Conservation (phyloP, 2,113 vertebrate species). For the Lepidothrix coronata region DNA sequence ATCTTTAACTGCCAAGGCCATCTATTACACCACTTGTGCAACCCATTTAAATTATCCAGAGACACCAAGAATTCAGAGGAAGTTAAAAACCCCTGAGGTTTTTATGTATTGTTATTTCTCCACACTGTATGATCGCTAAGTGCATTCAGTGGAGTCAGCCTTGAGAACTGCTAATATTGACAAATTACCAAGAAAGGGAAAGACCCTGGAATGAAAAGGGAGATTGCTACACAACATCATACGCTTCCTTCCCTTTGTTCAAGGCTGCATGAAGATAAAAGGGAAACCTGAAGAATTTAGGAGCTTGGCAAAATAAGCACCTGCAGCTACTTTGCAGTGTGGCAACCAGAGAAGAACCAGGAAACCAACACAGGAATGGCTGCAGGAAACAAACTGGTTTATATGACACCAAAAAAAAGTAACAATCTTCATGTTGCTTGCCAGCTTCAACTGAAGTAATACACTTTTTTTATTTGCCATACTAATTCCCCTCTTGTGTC, state of each 20-base stretch:
- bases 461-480: neutral
- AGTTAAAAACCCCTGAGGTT: neutral
- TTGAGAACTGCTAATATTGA: neutral
- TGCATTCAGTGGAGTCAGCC: neutral
- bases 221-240: neutral
- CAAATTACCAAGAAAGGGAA: conserved; percentile 3
- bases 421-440: neutral
- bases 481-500: neutral
- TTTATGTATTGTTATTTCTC: neutral
- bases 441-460: neutral
- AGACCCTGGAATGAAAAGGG: neutral
- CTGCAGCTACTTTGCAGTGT: neutral
- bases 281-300: conserved; percentile 32
- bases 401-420: neutral
- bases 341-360: neutral
- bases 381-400: neutral
- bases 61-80: neutral
- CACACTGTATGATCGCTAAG: neutral
- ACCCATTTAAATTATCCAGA: neutral
- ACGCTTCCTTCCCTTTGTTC: conserved; percentile 24
- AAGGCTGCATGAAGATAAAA: conserved; percentile 10
- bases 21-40: neutral
- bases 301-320: conserved; percentile 23
- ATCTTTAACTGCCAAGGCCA: neutral
- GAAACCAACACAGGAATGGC: neutral